A percentile compares a stretch with the other conserved stretches of the same genome.
Evolutionary conservation across 1,140 invertebrate genomes (phyloP).

Genomic region (Heliconius congener): DNA sequence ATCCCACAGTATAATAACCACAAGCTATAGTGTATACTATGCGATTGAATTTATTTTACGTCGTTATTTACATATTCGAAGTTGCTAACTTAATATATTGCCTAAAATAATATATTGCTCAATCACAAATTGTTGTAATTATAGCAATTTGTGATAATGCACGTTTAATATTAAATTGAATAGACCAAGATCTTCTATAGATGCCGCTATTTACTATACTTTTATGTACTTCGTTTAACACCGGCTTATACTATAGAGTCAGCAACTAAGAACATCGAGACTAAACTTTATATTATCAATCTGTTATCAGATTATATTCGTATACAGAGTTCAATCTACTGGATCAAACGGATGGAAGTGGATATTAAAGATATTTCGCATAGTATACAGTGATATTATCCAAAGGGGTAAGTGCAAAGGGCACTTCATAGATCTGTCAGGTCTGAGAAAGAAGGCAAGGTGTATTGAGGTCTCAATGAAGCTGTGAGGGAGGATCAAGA

Average conservation of each 20-base stretch:
- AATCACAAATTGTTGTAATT: neutral
- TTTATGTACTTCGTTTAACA: neutral
- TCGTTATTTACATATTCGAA: neutral
- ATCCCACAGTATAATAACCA: constrained; percentile 7
- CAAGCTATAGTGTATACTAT: neutral
- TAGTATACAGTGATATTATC: neutral
- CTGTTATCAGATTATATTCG: no score
- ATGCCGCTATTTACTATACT: neutral
- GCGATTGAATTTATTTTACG: neutral
- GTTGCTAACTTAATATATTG: neutral
- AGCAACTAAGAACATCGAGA: neutral
- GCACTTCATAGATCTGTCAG: neutral
- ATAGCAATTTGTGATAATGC: neutral
- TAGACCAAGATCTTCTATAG: neutral
- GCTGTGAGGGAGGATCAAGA: neutral
- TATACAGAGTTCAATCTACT: no score
- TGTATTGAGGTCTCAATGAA: neutral
- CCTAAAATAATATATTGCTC: neutral
- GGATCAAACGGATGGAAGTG: neutral
- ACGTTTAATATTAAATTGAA: neutral
- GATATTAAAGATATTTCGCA: neutral
- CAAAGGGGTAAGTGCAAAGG: neutral
- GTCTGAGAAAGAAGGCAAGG: neutral
- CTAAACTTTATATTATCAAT: neutral
- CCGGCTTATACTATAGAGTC: neutral